Evolutionary conservation across 1,140 invertebrate species (phyloP).

Genomic region (Physella acuta): DNA sequence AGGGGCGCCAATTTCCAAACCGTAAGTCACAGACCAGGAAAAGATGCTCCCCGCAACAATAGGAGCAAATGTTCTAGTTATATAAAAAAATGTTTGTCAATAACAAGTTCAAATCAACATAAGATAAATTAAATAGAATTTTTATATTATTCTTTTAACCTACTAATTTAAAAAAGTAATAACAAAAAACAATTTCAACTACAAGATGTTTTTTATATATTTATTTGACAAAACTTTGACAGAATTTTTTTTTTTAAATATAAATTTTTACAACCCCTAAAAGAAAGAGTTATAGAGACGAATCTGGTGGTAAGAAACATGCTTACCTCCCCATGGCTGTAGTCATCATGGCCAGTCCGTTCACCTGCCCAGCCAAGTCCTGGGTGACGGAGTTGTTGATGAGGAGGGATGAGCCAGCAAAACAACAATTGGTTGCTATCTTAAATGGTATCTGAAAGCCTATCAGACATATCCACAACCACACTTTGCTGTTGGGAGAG

Average conservation of each 20-base stretch:
- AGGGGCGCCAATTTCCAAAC: slow-evolving; percentile 34
- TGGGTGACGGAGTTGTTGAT: slow-evolving; percentile 51
- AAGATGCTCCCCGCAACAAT: slow-evolving; percentile 39
- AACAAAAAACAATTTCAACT: too few species aligned
- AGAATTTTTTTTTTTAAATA: too few species aligned
- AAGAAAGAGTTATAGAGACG: too few species aligned
- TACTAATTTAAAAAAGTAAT: too few species aligned
- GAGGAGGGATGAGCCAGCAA: slow-evolving; percentile 47
- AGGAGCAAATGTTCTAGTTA: slow-evolving; percentile 41
- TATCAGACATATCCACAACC: slow-evolving; percentile 42
- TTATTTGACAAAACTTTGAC: too few species aligned
- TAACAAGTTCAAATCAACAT: too few species aligned
- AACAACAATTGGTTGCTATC: slow-evolving; percentile 43
- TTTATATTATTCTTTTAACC: too few species aligned
- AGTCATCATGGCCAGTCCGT: slow-evolving; percentile 52
- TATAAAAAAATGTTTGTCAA: background rate
- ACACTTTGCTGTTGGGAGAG: slow-evolving; percentile 31
- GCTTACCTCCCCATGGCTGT: slow-evolving; percentile 38
- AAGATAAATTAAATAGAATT: too few species aligned
- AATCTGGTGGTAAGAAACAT: too few species aligned
- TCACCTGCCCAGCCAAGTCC: slow-evolving; percentile 42
- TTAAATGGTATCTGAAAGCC: slow-evolving; percentile 37
- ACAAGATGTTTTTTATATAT: too few species aligned
- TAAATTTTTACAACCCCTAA: too few species aligned
- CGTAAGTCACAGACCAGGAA: slow-evolving; percentile 41